Evolutionary conservation across 2,888 invertebrate species (phyloP), one percentile per base, ranked within the genome.

Genomic region (Lepidochrysops patricia): DNA sequence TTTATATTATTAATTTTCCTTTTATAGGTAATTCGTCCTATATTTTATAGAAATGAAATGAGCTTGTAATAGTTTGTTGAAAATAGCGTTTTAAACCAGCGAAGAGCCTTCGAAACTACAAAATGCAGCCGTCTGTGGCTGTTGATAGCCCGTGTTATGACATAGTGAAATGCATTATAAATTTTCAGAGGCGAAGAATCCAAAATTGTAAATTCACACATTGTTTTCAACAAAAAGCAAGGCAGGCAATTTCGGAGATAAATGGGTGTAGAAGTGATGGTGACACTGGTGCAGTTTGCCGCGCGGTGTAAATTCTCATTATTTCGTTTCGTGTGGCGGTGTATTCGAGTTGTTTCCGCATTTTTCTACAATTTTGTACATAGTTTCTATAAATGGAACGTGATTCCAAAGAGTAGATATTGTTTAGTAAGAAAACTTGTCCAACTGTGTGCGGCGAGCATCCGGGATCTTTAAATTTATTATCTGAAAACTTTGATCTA

Each of bases 181-280:
- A 35, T 26, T 19, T 26, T 52, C 27, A 19, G 19, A 52, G 27
- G 27, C 27, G 25, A 59, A 1, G 32, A 13, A 52, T 12, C 26
- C 35, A 52, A 50, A 64, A 63, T 61, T 61, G 25, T 54, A 57
- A 58, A 60, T 60, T 63, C 29, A 57, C 23, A 52, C 61, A 48
- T 57, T 52, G 61, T 61, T 58, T 61, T 29, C 50, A 48, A 57
- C 60, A 62, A 57, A 54, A 62, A 60, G 58, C 61, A 58, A 58
- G 62, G 61, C 59, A 34, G 57, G 62, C 66, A 63, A 67, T 66
- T 66, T 61, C 50, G 57, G 61, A 59, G 61, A 67, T 66, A 66
- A 67, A 67, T 66, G 61, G 62, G 62, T 58, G 57, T 61, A 61
- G 62, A 61, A 64, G 62, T 63, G 63, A 58, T 65, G 62, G 62